Percentiles rank a stretch among this genome's conserved stretches.
Evolutionary conservation across 2,888 invertebrate genomes (phyloP).

Genomic region (Saturnia japonica): DNA sequence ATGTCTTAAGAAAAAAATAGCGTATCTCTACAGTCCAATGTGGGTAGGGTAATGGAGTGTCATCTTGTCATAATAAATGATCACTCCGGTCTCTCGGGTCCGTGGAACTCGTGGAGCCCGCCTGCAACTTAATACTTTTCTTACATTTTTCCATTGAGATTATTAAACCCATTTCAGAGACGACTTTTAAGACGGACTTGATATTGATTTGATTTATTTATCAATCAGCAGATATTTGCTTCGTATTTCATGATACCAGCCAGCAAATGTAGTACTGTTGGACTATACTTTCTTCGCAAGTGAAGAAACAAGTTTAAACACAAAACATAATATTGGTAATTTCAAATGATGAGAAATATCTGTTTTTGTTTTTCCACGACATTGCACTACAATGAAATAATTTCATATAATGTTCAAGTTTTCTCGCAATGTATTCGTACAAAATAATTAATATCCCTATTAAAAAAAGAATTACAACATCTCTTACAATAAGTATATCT

Average conservation of each 20-base stretch:
- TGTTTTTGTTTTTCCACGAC: too few relatives aligned
- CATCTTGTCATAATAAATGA: slow-evolving; percentile 79
- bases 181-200: not conserved
- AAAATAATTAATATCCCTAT: too few relatives aligned
- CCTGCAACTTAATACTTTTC: slow-evolving; percentile 1
- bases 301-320: too few relatives aligned
- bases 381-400: too few relatives aligned
- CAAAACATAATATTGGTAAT: too few relatives aligned
- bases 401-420: too few relatives aligned
- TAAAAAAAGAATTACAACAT: too few relatives aligned
- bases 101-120: not conserved
- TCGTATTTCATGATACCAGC: not conserved
- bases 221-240: not conserved
- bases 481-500: too few relatives aligned
- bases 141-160: not conserved
- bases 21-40: slow-evolving; percentile 11
- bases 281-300: too few relatives aligned
- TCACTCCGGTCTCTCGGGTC: slow-evolving; percentile 36
- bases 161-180: not conserved
- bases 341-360: too few relatives aligned
- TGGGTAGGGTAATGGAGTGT: slow-evolving; percentile 68
- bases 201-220: not conserved
- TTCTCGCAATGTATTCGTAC: too few relatives aligned
- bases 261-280: too few relatives aligned
- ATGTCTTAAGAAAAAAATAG: slow-evolving; percentile 12